phyloP scores from a whole-genome alignment of 2,797 vertebrate species.

The Lacerta agilis region DNA sequence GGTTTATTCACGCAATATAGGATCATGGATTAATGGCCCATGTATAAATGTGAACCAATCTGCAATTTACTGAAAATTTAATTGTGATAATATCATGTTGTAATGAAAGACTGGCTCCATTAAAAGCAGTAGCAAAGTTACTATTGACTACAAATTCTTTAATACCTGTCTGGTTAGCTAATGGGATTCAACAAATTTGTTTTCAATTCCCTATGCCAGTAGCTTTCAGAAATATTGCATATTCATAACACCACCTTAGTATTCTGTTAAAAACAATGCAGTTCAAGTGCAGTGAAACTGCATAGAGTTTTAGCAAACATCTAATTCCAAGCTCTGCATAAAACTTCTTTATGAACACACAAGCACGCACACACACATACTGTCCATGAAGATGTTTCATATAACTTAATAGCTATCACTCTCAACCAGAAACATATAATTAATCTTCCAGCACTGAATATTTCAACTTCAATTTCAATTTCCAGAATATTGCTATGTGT shows the following conservation, averaged over 20 bases:
- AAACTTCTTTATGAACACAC: conserved; percentile 7
- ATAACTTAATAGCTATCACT: conserved; percentile 68
- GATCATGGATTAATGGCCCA: background rate
- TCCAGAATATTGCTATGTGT: conserved; percentile 65
- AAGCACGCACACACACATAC: background rate
- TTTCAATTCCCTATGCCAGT: background rate
- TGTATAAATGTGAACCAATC: background rate
- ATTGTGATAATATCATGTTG: background rate
- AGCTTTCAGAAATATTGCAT: background rate
- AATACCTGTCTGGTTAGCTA: background rate
- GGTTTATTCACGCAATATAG: background rate
- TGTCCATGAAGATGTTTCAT: conserved; percentile 20
- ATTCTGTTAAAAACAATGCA: background rate
- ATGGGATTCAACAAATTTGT: conserved; percentile 1
- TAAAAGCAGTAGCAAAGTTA: background rate
- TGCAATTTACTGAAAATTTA: background rate
- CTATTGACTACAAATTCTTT: background rate
- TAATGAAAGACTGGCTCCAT: background rate
- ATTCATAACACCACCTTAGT: background rate
- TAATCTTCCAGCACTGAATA: conserved; percentile 60
- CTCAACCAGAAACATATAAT: conserved; percentile 62
- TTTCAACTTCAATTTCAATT: conserved; percentile 38
- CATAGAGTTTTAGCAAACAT: background rate
- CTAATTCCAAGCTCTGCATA: conserved; percentile 10
- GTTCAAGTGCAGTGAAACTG: background rate